These are phyloP conservation scores for Tauraco hartlaubi DNA, from an alignment of 2,797 vertebrate species.

Conservation along the genomic window DNA sequence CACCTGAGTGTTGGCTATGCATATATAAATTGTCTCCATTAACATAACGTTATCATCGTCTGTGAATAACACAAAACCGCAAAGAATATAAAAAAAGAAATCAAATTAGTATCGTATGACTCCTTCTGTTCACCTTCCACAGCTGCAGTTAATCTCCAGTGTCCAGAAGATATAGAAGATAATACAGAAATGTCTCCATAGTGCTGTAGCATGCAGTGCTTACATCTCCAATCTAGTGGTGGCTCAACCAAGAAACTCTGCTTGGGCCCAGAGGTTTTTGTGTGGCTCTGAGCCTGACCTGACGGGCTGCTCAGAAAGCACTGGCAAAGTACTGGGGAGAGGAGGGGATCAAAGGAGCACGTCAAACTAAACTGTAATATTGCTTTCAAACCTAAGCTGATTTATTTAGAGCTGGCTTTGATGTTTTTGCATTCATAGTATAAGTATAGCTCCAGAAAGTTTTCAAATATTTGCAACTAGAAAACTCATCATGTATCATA, in stretches of 20 bases:
- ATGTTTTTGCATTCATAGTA: background rate
- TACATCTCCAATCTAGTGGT: background rate
- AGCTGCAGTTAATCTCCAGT: background rate
- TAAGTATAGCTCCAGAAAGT: background rate
- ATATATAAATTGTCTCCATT: background rate
- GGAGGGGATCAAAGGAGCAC: background rate
- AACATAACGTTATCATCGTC: background rate
- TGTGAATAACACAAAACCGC: background rate
- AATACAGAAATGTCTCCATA: background rate
- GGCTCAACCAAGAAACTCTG: background rate
- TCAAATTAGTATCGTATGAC: background rate
- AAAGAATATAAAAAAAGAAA: background rate
- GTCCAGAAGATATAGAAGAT: background rate
- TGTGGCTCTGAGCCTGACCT: background rate
- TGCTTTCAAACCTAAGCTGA: conserved; percentile 50
- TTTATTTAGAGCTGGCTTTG: conserved; percentile 46
- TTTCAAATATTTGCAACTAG: background rate
- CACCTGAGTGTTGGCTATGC: background rate
- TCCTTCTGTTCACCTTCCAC: background rate
- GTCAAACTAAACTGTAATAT: conserved; percentile 22
- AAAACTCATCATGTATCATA: background rate
- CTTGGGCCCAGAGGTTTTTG: background rate
- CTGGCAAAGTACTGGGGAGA: background rate
- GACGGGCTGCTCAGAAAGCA: background rate
- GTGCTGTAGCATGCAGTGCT: accelerated